Percentiles rank a stretch among this genome's conserved stretches.
These are phyloP conservation scores for Cataglyphis altisquamis DNA, from an alignment of 2,888 invertebrate genomes.

Conservation along the genomic window DNA sequence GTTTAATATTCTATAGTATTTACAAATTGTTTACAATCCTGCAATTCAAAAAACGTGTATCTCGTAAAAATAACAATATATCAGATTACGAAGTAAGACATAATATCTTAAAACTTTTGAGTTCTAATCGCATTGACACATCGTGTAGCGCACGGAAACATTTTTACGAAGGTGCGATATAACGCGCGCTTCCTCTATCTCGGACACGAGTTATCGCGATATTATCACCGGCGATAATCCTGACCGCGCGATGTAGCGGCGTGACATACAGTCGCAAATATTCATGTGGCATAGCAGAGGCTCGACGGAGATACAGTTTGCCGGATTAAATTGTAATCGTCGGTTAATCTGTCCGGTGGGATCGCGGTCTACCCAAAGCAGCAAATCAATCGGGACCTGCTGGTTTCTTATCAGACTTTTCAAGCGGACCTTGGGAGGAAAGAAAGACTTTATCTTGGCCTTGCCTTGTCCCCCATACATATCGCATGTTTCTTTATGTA, in stretches of 20 bases:
- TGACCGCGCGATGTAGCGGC: conserved; percentile 25
- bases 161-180: conserved; percentile 31
- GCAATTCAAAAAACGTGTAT: background rate
- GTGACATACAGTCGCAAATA: conserved; percentile 52
- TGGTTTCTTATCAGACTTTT: conserved; percentile 47
- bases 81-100: background rate
- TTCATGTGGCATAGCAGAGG: conserved; percentile 34
- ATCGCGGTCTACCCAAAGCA: conserved; percentile 63
- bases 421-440: background rate
- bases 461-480: background rate
- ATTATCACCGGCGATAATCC: conserved; percentile 45
- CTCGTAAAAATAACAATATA: background rate
- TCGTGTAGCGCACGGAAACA: background rate
- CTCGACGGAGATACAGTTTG: conserved; percentile 49
- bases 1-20: background rate
- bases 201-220: conserved; percentile 28
- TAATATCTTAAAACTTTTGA: background rate
- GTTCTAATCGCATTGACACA: background rate
- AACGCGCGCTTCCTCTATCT: conserved; percentile 17
- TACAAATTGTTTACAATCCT: background rate
- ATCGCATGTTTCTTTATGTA: background rate
- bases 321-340: conserved; percentile 73
- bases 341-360: conserved; percentile 66
- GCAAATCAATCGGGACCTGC: conserved; percentile 66
- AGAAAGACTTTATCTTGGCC: conserved; percentile 21